Percentiles rank a stretch among this genome's conserved stretches.
Evolutionary conservation across 1,140 invertebrate genomes (phyloP).

Genomic region (Dysdera silvatica): DNA sequence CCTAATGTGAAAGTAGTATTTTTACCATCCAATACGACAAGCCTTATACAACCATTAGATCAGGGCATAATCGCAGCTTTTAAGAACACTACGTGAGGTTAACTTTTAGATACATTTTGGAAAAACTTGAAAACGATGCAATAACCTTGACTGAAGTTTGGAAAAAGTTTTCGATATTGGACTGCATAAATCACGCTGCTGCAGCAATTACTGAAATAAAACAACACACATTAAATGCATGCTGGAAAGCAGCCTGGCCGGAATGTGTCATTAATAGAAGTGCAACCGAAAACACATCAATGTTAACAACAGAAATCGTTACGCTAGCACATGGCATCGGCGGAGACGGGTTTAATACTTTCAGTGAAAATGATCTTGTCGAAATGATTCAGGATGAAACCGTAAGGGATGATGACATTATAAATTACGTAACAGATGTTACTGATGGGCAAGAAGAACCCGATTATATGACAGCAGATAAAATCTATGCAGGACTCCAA

Average conservation of each 20-base stretch:
- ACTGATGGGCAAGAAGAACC: neutral
- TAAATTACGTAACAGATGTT: neutral
- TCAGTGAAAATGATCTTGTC: neutral
- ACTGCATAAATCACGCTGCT: neutral
- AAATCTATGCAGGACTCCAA: neutral
- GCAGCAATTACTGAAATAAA: neutral
- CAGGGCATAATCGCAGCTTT: too few species aligned
- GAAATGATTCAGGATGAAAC: neutral
- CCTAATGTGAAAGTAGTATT: constrained; percentile 8
- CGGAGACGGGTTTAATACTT: constrained; percentile 2
- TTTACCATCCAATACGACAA: too few species aligned
- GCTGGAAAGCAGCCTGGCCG: neutral
- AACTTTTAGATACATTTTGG: constrained; percentile 8
- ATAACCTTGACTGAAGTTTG: neutral
- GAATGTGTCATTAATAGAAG: neutral
- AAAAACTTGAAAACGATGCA: neutral
- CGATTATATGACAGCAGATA: neutral
- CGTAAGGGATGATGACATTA: neutral
- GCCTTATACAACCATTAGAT: too few species aligned
- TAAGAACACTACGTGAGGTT: constrained; percentile 26
- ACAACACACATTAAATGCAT: constrained; percentile 7
- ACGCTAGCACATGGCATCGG: neutral
- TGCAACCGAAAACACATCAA: neutral
- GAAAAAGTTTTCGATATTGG: constrained; percentile 4
- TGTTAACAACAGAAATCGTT: neutral